Percentiles rank a stretch among this genome's conserved stretches.
phyloP scores from a whole-genome alignment of 2,797 vertebrate genomes.

The Intellagama lesueurii region DNA sequence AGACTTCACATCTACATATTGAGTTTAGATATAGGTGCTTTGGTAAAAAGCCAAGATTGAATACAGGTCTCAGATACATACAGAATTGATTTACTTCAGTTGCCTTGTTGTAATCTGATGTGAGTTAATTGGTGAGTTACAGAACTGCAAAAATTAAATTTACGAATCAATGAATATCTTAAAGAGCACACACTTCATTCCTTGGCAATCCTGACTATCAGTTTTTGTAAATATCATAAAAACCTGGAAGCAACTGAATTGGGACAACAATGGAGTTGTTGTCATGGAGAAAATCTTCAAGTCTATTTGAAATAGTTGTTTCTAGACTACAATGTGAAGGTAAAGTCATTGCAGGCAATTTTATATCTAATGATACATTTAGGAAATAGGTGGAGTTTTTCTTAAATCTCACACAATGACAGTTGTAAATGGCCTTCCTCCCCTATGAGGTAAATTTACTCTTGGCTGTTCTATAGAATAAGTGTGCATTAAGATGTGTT shows the following conservation, averaged over 20 bases:
- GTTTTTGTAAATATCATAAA: not conserved
- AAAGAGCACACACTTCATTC: not conserved
- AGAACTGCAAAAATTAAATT: not conserved
- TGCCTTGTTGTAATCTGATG: not conserved
- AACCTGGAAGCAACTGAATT: not conserved
- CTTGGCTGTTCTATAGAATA: constrained; percentile 54
- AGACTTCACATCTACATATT: not conserved
- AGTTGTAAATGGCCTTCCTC: constrained; percentile 59
- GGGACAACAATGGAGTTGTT: not conserved
- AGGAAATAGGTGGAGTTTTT: constrained; percentile 57
- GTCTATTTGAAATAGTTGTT: constrained; percentile 50
- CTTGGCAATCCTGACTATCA: not conserved
- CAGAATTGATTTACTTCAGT: not conserved
- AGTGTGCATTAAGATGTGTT: constrained; percentile 51
- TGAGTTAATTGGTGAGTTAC: not conserved
- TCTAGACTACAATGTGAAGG: constrained; percentile 54
- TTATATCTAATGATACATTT: constrained; percentile 69
- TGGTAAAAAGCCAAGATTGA: not conserved
- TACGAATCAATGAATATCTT: not conserved
- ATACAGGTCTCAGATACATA: not conserved
- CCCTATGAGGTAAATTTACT: constrained; percentile 59
- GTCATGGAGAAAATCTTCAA: no score
- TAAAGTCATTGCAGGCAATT: constrained; percentile 64
- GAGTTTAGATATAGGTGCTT: not conserved
- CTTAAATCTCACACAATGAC: constrained; percentile 40